Base-by-base conservation (phyloP, 1,140 invertebrate genomes). In the Ditylenchus dipsaci region DNA sequence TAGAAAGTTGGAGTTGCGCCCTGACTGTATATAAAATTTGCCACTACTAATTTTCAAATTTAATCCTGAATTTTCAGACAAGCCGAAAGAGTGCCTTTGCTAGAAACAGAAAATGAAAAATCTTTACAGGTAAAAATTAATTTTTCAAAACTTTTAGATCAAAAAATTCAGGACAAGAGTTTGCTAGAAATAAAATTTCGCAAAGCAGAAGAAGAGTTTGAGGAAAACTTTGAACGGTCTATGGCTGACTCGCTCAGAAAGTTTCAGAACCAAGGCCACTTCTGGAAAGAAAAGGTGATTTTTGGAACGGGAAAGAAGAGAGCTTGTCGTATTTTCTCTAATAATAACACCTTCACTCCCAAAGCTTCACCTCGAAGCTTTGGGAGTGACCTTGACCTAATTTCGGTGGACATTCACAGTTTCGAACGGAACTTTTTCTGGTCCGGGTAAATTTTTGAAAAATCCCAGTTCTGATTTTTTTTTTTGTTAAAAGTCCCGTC, bases 231-330 rank as follows among this genome's bases (percentile, higher is more conserved):
- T 43, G 77, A 78, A 47, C 58, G 56, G 13, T 61, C 75, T 19
- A 56, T 83, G 62, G 49, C 58, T 9, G 78, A 76, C 42, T 49
- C 78, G 23, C 49, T 80, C 21, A 63, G 67, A 19, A 82, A 80
- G 63, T 75, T 65, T 59, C 61, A 60, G 56, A 58, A 75, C 47
- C 64, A 73, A 67, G 59, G 71, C 29, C 9, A 53, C 17, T 83
- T 79, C 58, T 79, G 78, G 78, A 56, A 61, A 23, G 77, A 82
- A 43, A 78, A 81, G 56, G 58, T 77, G 23, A n/a, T n/a, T n/a
- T n/a, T n/a, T n/a, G n/a, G n/a, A n/a, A n/a, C n/a, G n/a, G n/a
- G n/a, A n/a, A n/a, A n/a, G n/a, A n/a, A n/a, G n/a, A n/a, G n/a
- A n/a, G n/a, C n/a, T n/a, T n/a, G n/a, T n/a, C n/a, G n/a, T n/a